Percentiles rank a stretch among this genome's conserved stretches.
These are phyloP conservation scores for Pyrochroa serraticornis DNA, from an alignment of 2,888 invertebrate genomes.

Conservation along the genomic window DNA sequence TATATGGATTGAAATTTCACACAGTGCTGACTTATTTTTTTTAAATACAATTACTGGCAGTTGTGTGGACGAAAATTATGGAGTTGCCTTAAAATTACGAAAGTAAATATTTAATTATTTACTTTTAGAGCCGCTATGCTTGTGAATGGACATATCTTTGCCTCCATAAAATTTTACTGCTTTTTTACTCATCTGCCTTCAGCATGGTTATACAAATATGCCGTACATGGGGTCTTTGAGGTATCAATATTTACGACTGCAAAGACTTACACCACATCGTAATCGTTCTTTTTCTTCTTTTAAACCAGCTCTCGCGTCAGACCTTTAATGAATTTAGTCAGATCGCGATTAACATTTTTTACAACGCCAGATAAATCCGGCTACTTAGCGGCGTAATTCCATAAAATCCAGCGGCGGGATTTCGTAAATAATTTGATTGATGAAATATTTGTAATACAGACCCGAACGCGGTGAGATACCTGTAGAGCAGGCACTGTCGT, in stretches of 20 bases:
- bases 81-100: slow-evolving; percentile 23
- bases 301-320: too few species aligned
- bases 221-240: neutral
- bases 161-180: slow-evolving; percentile 41
- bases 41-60: too few species aligned
- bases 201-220: slow-evolving; percentile 15
- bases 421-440: slow-evolving; percentile 25
- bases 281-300: slow-evolving; percentile 23
- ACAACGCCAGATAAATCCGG: too few species aligned
- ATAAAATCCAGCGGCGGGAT: slow-evolving; percentile 1
- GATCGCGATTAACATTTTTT: too few species aligned
- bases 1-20: too few species aligned
- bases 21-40: too few species aligned
- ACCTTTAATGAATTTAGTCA: too few species aligned
- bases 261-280: slow-evolving; percentile 32
- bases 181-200: slow-evolving; percentile 34
- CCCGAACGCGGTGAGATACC: slow-evolving; percentile 29
- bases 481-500: slow-evolving; percentile 35
- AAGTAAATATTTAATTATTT: slow-evolving; percentile 26
- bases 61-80: slow-evolving; percentile 11
- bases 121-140: slow-evolving; percentile 11
- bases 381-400: neutral
- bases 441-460: slow-evolving; percentile 37
- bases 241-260: slow-evolving; percentile 42
- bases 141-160: slow-evolving; percentile 31